Evolutionary conservation across 2,797 vertebrate species (phyloP), one percentile per base, ranked within the genome.

Genomic region (Enteromius argenteus): DNA sequence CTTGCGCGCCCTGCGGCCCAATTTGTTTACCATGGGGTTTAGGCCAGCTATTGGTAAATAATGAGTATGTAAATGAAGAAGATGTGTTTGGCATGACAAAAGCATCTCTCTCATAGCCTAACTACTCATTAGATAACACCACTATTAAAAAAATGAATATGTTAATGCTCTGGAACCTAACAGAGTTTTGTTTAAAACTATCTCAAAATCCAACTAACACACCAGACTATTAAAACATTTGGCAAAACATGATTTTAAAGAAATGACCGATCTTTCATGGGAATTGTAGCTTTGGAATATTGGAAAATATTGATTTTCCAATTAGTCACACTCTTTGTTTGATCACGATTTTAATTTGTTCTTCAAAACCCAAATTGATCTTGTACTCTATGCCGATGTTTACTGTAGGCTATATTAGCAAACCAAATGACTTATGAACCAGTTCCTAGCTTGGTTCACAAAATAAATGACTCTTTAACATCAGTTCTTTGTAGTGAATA

Each of bases 11-110:
- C 72, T 42, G 23, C 9, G 0, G 42, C 19, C n/a, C 58, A 5
- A n/a, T 56, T 23, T 83, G 60, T 67, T 83, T 66, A 51, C 8
- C 72, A 68, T 5, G 8, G 60, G n/a, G 19, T 74, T 51, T 27
- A 37, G 39, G 19, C 27, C 32, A 30, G 39, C 44, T 32, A 23
- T 35, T 5, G 7, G 19, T 62, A 32, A 49, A 67, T 67, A 75
- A 62, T 21, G 32, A 53, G 5, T 75, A 39, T 67, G n/a, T 42
- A 49, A 72, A 73, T 62, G 14, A 15, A n/a, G 30, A 44, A 23
- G 5, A 42, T 23, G 30, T 60, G 15, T 73, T 49, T 74, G 27
- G 30, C 21, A 53, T 69, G 42, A 62, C 79, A 73, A 37, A 62
- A 23, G 9, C 1, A 0, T 58, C 21, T 73, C 68, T 42, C 27